Percentiles rank a stretch among this genome's conserved stretches.
Conservation (phyloP, 2,113 vertebrate genomes). For the Salvelinus fontinalis region DNA sequence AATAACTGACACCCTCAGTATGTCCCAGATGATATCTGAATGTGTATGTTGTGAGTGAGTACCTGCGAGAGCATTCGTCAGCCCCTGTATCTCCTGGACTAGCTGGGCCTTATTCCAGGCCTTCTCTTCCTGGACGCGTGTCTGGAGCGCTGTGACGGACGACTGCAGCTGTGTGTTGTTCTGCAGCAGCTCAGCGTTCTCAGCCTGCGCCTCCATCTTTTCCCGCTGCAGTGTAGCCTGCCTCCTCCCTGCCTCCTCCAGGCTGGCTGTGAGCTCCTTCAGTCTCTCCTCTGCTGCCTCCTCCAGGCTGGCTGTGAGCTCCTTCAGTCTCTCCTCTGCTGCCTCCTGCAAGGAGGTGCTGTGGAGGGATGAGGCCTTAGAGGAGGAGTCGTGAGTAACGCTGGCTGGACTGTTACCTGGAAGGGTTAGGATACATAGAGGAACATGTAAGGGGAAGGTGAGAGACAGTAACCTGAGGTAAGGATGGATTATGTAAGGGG, state of each 20-base stretch:
- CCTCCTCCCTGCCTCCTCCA: slow-evolving; percentile 44
- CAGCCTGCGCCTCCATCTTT: slow-evolving; percentile 72
- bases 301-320: no score
- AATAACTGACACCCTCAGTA: no score
- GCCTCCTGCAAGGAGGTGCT: slow-evolving; percentile 68
- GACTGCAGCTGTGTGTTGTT: slow-evolving; percentile 80
- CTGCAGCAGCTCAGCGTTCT: slow-evolving; percentile 77
- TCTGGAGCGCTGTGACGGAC: slow-evolving; percentile 73
- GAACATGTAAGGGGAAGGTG: no score
- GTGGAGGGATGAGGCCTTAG: slow-evolving; percentile 71
- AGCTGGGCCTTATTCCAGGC: slow-evolving; percentile 64
- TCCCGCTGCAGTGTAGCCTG: slow-evolving; percentile 72
- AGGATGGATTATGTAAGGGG: no score
- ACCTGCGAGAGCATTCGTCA: slow-evolving; percentile 83
- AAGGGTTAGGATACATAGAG: neutral
- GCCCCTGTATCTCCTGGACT: slow-evolving; percentile 75
- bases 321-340: slow-evolving; percentile 14
- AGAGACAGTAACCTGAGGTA: no score
- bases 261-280: no score
- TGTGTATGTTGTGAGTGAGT: slow-evolving; percentile 39
- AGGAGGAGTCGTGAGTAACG: slow-evolving; percentile 46
- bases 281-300: no score
- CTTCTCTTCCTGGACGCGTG: slow-evolving; percentile 64
- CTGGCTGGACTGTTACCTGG: slow-evolving; percentile 58
- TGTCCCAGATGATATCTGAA: slow-evolving; percentile 75